Percentiles rank a stretch among this genome's conserved stretches.
Evolutionary conservation across 2,888 invertebrate genomes (phyloP).

Genomic region (Argyresthia albistria): DNA sequence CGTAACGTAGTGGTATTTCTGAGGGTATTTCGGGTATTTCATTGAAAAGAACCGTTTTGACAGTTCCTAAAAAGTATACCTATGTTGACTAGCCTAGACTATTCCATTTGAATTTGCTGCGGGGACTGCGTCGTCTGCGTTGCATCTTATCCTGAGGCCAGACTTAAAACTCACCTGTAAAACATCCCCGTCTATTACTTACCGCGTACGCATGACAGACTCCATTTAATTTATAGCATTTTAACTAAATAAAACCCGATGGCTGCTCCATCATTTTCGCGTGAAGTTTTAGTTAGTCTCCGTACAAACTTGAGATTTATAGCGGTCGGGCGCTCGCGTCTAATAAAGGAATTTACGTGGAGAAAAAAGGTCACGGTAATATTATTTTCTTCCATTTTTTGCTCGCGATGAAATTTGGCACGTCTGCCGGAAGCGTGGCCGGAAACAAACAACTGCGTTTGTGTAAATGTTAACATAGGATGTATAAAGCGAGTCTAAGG

Average conservation of each 20-base stretch:
- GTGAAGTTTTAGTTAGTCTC: slow-evolving; percentile 64
- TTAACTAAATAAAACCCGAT: slow-evolving; percentile 60
- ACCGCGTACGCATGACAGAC: no score
- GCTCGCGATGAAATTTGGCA: neutral
- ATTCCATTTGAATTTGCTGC: no score
- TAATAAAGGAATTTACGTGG: slow-evolving; percentile 50
- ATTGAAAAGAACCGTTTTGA: no score
- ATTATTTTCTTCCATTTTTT: slow-evolving; percentile 24
- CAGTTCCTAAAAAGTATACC: no score
- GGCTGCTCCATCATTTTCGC: slow-evolving; percentile 59
- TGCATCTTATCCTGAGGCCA: no score
- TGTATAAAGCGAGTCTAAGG: no score
- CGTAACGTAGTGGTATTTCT: no score
- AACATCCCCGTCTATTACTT: neutral
- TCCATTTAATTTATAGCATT: slow-evolving; percentile 8
- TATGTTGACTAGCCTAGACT: no score
- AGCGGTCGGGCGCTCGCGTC: slow-evolving; percentile 36
- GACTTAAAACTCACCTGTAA: neutral
- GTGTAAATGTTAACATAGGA: neutral
- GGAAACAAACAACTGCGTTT: neutral
- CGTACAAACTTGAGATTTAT: slow-evolving; percentile 61
- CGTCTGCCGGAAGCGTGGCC: neutral
- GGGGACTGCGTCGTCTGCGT: no score
- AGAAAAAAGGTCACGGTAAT: slow-evolving; percentile 40
- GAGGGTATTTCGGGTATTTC: no score